A percentile compares a stretch with the other conserved stretches of the same genome.
Conservation (phyloP, 2,888 invertebrate genomes). For the Oxytorus armatus region DNA sequence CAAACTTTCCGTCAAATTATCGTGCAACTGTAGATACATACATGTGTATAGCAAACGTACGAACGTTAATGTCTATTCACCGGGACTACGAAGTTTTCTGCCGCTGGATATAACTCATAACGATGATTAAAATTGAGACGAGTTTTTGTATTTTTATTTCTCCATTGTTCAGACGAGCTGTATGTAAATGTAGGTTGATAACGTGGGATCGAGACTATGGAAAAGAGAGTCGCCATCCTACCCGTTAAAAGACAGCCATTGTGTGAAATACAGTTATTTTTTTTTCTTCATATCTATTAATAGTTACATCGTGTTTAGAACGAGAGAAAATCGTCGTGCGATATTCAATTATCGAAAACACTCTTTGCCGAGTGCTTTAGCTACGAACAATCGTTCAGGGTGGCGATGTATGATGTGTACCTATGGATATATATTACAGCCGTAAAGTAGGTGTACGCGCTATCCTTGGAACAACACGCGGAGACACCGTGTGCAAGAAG, state of each 20-base stretch:
- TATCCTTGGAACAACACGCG: constrained; percentile 33
- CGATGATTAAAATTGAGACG: constrained; percentile 65
- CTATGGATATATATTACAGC: constrained; percentile 42
- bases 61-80: constrained; percentile 28
- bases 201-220: not conserved
- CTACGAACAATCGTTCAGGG: constrained; percentile 47
- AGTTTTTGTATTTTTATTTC: constrained; percentile 34
- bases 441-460: constrained; percentile 30
- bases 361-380: constrained; percentile 48
- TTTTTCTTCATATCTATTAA: not conserved
- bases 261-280: constrained; percentile 9
- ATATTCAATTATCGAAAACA: constrained; percentile 62
- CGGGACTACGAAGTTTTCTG: constrained; percentile 21
- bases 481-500: constrained; percentile 27
- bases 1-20: constrained; percentile 72
- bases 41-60: not conserved
- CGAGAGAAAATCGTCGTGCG: constrained; percentile 26
- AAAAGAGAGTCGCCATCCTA: not conserved
- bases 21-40: constrained; percentile 54
- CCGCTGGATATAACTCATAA: constrained; percentile 42
- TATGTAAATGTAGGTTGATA: constrained; percentile 1
- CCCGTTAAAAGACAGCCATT: no score
- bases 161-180: constrained; percentile 38
- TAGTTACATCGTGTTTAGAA: not conserved
- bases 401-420: not conserved